A percentile compares a stretch with the other conserved stretches of the same genome.
These are phyloP conservation scores for Dicerorhinus sumatrensis DNA, from an alignment of 2,113 vertebrate genomes.

Conservation along the genomic window DNA sequence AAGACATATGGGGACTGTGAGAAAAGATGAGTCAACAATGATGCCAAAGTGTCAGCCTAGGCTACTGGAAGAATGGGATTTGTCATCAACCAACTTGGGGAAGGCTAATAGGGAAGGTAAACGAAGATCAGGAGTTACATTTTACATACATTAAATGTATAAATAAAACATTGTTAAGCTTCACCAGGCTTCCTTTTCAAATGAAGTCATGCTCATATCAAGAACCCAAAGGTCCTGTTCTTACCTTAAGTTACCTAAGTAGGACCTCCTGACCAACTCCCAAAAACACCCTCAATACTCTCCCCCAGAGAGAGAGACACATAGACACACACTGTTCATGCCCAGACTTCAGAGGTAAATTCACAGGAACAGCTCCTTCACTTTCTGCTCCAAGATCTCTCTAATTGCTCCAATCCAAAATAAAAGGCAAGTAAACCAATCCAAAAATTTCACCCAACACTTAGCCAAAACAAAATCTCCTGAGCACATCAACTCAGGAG, in stretches of 20 bases:
- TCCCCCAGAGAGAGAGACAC: background rate
- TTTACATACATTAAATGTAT: background rate
- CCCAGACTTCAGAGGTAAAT: background rate
- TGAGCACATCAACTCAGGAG: background rate
- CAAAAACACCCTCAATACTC: background rate
- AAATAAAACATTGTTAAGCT: slow-evolving; percentile 12
- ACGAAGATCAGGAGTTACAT: background rate
- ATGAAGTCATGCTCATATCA: background rate
- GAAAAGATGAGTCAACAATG: background rate
- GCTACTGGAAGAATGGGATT: background rate
- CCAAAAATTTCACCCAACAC: background rate
- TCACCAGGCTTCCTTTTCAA: slow-evolving; percentile 19
- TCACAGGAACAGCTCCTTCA: background rate
- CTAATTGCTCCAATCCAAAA: slow-evolving; percentile 13
- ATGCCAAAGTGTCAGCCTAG: slow-evolving; percentile 6
- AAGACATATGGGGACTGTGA: background rate
- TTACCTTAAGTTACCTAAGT: background rate
- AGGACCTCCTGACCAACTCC: background rate
- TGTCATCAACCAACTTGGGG: background rate
- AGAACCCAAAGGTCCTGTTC: background rate
- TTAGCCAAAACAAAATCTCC: slow-evolving; percentile 29
- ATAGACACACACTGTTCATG: background rate
- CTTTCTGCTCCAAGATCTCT: slow-evolving; percentile 13
- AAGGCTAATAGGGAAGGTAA: background rate
- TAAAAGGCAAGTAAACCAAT: slow-evolving; percentile 38